Evolutionary conservation across 2,113 vertebrate species (phyloP).

Genomic region (Mungos mungo): DNA sequence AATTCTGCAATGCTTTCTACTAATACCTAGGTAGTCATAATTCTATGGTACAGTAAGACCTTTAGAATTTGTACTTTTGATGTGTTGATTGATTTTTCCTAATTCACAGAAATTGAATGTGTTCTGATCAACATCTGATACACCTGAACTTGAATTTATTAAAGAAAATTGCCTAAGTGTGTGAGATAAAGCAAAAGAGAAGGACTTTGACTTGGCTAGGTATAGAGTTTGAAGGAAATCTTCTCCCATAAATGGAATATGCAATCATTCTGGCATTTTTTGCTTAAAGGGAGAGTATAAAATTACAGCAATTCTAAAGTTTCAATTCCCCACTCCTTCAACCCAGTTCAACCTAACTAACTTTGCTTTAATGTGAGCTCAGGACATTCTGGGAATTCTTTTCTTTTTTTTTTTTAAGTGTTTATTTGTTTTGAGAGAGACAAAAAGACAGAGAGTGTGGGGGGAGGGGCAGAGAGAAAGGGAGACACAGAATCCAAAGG

Average conservation of each 20-base stretch:
- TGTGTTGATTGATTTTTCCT: not conserved
- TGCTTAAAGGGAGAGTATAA: not conserved
- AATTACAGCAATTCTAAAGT: not conserved
- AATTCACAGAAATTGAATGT: not conserved
- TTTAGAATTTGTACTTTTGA: not conserved
- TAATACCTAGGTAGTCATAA: not conserved
- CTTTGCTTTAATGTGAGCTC: not conserved
- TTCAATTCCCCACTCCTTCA: not conserved
- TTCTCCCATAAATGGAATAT: not conserved
- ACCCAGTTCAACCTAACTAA: not conserved
- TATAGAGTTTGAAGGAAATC: not conserved
- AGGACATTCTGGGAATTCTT: not conserved
- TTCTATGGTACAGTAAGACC: not conserved
- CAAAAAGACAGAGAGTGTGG: no score
- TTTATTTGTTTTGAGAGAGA: no score
- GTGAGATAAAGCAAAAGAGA: not conserved
- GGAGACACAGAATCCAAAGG: no score
- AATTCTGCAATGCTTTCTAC: not conserved
- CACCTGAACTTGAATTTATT: not conserved
- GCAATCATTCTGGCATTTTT: not conserved
- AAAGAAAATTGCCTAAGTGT: not conserved
- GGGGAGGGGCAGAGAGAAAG: no score
- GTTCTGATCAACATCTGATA: not conserved
- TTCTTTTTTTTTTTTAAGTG: no score
- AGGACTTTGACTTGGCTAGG: not conserved